Percentiles rank a stretch among this genome's conserved stretches.
These are phyloP conservation scores for Pomatostomus ruficeps DNA, from an alignment of 2,113 vertebrate species.

Conservation along the genomic window DNA sequence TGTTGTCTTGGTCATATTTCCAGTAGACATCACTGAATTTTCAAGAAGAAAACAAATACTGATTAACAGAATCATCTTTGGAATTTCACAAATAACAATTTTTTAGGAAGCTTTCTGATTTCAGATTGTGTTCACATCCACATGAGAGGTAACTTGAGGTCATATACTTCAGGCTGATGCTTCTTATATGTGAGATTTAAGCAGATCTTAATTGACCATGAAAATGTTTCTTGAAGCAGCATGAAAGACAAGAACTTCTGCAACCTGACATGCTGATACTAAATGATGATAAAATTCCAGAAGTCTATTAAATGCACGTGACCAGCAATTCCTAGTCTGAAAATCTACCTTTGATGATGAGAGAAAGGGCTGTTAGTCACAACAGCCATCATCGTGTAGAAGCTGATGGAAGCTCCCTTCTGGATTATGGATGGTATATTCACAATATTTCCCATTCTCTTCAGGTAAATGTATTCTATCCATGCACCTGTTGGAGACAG, in stretches of 20 bases:
- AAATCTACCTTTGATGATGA: conserved; percentile 69
- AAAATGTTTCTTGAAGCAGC: conserved; percentile 9
- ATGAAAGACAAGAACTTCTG: conserved; percentile 8
- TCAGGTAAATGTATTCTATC: conserved; percentile 70
- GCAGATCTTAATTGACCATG: background rate
- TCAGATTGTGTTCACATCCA: background rate
- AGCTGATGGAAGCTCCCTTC: conserved; percentile 74
- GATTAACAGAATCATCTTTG: background rate
- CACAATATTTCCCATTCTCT: conserved; percentile 67
- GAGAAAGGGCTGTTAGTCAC: conserved; percentile 67
- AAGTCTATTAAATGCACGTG: conserved; percentile 22
- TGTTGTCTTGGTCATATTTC: background rate
- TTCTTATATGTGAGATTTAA: background rate
- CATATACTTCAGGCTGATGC: background rate
- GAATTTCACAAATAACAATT: background rate
- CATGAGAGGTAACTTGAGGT: background rate
- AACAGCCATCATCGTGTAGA: conserved; percentile 70
- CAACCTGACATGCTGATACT: conserved; percentile 23
- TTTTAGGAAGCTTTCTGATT: background rate
- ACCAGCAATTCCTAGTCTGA: conserved; percentile 66
- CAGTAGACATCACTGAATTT: background rate
- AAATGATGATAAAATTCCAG: conserved; percentile 3
- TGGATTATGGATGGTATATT: conserved; percentile 63
- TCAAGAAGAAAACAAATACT: background rate
- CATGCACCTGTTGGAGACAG: conserved; percentile 73